Evolutionary conservation across 2,888 invertebrate species (phyloP), one percentile per base, ranked within the genome.

Genomic region (Galeruca laticollis): DNA sequence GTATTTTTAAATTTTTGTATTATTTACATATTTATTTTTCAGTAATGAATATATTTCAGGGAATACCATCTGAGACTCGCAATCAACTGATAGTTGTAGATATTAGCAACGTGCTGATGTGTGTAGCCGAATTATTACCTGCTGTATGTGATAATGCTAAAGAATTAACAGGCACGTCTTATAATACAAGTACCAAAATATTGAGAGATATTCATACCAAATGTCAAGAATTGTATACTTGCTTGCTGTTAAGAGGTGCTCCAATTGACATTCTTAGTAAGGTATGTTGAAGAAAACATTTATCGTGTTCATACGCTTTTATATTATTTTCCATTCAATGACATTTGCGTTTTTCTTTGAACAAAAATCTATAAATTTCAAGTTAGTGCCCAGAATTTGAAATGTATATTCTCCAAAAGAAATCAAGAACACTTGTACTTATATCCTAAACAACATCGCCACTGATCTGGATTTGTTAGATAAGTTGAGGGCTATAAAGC

Each of bases 141-240:
- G 87, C 89, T 1, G 88, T 93, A n/a, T 92, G 91, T 70, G 87
- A 88, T 20, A 87, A 86, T 69, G 91, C 91, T 2, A 88, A 90
- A 75, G 88, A 88, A 82, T 86, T 91, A 64, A 88, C 89, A 20
- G 93, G 93, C 0, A 79, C 90, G 10, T 87, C 88, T 47, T 82
- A 87, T 18, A 87, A 86, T 67, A 87, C 88, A 71, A 89, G 91
- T 79, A 88, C 90, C 10, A 89, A 93, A 73, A 91, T 92, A 61
- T 89, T 94, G n/a, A 87, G 93, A 56, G 94, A 95, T 76, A 90
- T 95, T 13, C 95, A 95, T 80, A 90, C 93, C 0, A 95, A 95
- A 82, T 94, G 95, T 82, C 90, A 92, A 76, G 93, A 94, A 79
- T 86, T 95, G 57, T 90, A 94, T 77, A 89, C 90, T 73, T 94